Evolutionary conservation across 2,113 vertebrate species (phyloP), one percentile per base, ranked within the genome.

Genomic region (Megalops atlanticus): DNA sequence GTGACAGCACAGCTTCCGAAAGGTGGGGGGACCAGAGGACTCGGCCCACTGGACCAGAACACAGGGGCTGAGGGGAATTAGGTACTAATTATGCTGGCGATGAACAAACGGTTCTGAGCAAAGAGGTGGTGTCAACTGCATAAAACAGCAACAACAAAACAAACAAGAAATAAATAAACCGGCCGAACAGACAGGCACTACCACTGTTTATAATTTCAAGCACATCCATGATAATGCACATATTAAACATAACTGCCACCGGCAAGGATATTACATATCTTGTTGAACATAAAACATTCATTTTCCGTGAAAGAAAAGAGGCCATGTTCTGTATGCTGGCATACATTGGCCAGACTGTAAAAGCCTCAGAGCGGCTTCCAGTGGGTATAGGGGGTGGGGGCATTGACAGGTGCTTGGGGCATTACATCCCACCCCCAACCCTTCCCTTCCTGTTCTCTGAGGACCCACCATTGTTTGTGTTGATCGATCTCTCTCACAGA

Each of bases 201-300:
- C 11, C 3, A 5, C 14, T 10, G 16, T 71, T 71, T 36, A 71
- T 70, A 3, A 35, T 70, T 49, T 49, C 33, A 12, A 70, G 4
- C 8, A 15, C 10, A 77, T 24, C 16, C 33, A 39, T 27, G 76
- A 21, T 6, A 76, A 76, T 77, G 76, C 21, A 77, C 11, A 21
- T n/a, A 39, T 45, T 35, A 39, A 36, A 54, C 38, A 38, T 49
- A 40, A 45, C 12, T 64, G 35, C 35, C 21, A 21, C 15, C 2
- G 49, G 35, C 47, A 38, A 64, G 35, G 33, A 77, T 38, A 39
- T 64, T 58, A 38, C 18, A 58, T 8, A 21, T 77, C 5, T 64
- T 33, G 21, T 54, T 58, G 18, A 49, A 77, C 92, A 94, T 94
- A 93, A 91, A 72, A 88, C 87, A 18, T 70, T 47, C 8, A 35